These are phyloP conservation scores for Hyposmocoma kahamanoa DNA, from an alignment of 1,140 invertebrate species.

Conservation along the genomic window DNA sequence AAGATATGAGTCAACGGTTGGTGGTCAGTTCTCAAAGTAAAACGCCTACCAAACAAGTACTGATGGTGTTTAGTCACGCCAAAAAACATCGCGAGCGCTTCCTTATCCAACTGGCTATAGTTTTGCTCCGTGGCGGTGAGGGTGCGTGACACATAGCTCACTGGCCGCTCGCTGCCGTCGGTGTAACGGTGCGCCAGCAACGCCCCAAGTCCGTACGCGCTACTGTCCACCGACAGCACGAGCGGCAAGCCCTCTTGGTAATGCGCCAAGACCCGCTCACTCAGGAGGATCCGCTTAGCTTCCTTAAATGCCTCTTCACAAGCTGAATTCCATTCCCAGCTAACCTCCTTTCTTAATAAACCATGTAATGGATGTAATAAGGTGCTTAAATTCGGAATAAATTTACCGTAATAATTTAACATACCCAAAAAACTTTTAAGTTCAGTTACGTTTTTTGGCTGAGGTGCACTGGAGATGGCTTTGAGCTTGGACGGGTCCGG, in stretches of 20 bases:
- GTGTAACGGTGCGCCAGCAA: slow-evolving; percentile 47
- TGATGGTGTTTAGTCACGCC: slow-evolving; percentile 65
- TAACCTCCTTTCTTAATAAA: neutral
- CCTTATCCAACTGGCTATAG: slow-evolving; percentile 69
- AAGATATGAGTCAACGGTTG: neutral
- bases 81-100: slow-evolving; percentile 46
- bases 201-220: slow-evolving; percentile 49
- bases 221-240: slow-evolving; percentile 62
- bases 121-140: slow-evolving; percentile 50
- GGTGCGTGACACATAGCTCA: slow-evolving; percentile 31
- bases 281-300: neutral
- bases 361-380: neutral
- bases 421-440: neutral
- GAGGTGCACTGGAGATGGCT: neutral
- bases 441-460: neutral
- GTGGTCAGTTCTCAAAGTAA: neutral
- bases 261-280: slow-evolving; percentile 8
- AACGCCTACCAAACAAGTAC: slow-evolving; percentile 60
- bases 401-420: slow-evolving; percentile 3
- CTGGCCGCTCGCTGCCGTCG: slow-evolving; percentile 43
- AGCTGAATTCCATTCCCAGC: neutral
- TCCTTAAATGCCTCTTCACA: slow-evolving; percentile 1
- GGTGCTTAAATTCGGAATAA: neutral
- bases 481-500: neutral
- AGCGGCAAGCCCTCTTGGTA: slow-evolving; percentile 47